Evolutionary conservation across 2,888 invertebrate species (phyloP).

Genomic region (Rhodophaea formosa): DNA sequence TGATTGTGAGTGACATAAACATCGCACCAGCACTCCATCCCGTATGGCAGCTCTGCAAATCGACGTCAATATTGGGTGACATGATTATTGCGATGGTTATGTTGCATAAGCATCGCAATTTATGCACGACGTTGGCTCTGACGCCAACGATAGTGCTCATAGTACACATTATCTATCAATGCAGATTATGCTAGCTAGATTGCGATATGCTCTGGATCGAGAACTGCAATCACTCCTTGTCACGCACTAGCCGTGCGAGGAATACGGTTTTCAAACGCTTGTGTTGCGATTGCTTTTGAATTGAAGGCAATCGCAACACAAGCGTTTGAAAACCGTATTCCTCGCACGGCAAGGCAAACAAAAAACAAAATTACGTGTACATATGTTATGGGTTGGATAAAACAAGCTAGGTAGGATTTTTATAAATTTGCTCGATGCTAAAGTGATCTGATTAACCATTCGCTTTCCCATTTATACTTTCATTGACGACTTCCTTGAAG

Average conservation of each 20-base stretch:
- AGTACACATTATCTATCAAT: background rate
- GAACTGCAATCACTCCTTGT: background rate
- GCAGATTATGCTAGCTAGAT: background rate
- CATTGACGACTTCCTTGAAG: no score
- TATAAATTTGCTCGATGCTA: no score
- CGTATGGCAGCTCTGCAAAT: background rate
- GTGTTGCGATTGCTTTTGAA: no score
- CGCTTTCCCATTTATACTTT: no score
- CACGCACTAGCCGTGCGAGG: background rate
- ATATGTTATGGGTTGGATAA: no score
- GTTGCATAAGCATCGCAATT: background rate
- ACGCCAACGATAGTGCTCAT: background rate
- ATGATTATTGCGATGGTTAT: background rate
- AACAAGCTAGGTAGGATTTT: no score
- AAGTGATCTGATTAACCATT: no score
- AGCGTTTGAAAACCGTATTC: no score
- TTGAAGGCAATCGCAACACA: no score
- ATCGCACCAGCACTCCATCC: background rate
- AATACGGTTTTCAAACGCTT: background rate
- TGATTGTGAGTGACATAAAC: background rate
- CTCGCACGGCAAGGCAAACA: no score
- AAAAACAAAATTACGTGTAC: no score
- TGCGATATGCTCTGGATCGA: background rate
- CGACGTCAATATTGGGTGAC: background rate
- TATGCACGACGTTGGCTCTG: background rate